Evolutionary conservation across 2,113 vertebrate species (phyloP).

Genomic region (Apeltes quadracus): DNA sequence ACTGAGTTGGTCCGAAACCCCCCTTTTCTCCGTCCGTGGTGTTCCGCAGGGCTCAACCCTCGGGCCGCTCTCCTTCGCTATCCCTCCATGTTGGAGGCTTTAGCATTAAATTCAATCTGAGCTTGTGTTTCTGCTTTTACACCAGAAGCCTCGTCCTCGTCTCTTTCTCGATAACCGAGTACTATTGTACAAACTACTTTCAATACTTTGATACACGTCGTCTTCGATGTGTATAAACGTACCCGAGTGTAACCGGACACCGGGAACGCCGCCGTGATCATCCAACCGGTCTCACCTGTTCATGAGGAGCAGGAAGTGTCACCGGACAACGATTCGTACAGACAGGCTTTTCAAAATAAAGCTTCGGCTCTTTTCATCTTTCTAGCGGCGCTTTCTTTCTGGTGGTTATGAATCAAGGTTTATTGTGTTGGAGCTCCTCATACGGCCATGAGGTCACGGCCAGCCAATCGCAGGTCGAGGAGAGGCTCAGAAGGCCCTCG

Average conservation of each 20-base stretch:
- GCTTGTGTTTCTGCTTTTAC: too few species aligned
- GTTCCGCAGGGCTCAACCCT: background rate
- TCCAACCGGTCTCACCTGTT: background rate
- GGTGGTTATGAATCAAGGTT: background rate
- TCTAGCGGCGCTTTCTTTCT: too few species aligned
- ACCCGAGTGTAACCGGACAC: background rate
- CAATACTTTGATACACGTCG: background rate
- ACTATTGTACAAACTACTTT: background rate
- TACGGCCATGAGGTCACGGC: too few species aligned
- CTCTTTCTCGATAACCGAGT: too few species aligned
- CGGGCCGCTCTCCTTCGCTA: background rate
- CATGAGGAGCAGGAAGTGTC: background rate
- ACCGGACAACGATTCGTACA: background rate
- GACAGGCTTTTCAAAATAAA: background rate
- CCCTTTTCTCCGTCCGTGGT: background rate
- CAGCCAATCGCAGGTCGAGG: too few species aligned
- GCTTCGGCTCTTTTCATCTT: too few species aligned
- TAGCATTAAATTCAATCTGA: too few species aligned
- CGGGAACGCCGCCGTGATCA: background rate
- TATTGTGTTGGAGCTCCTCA: background rate
- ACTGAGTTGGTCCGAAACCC: background rate
- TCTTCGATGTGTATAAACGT: too few species aligned
- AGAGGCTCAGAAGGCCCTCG: too few species aligned
- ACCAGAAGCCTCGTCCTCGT: too few species aligned
- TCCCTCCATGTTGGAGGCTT: too few species aligned